These are phyloP conservation scores for Cheilosia grossa DNA, from an alignment of 2,888 invertebrate genomes.

Conservation along the genomic window DNA sequence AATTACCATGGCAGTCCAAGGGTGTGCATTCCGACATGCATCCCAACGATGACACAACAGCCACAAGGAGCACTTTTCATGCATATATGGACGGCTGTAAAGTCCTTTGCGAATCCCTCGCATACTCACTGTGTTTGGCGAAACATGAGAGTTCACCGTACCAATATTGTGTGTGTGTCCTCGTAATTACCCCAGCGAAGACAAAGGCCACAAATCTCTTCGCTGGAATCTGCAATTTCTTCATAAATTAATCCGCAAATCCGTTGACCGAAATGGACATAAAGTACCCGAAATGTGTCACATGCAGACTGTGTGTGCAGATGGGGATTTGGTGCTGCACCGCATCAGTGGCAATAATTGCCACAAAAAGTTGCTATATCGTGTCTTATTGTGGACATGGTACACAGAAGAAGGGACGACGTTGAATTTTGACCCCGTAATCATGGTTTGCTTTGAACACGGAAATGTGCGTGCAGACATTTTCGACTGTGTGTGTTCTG, in stretches of 20 bases:
- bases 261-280: constrained; percentile 64
- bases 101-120: constrained; percentile 34
- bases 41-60: constrained; percentile 35
- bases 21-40: constrained; percentile 63
- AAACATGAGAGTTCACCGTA: constrained; percentile 22
- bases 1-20: constrained; percentile 61
- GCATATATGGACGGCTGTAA: constrained; percentile 16
- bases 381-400: constrained; percentile 34
- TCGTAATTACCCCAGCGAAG: constrained; percentile 56
- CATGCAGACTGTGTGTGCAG: constrained; percentile 9
- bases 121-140: constrained; percentile 1
- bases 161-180: constrained; percentile 9
- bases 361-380: constrained; percentile 34
- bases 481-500: constrained; percentile 11
- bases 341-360: constrained; percentile 52
- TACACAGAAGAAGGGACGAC: constrained; percentile 5
- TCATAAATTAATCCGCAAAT: constrained; percentile 70
- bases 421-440: constrained; percentile 41
- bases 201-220: constrained; percentile 60
- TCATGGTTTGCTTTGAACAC: constrained; percentile 32
- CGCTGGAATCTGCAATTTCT: constrained; percentile 60
- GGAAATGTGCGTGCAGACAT: constrained; percentile 53
- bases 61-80: constrained; percentile 25
- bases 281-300: constrained; percentile 61
- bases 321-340: constrained; percentile 1